These are phyloP conservation scores for Agonum fuliginosum DNA, from an alignment of 2,888 invertebrate species.

Conservation along the genomic window DNA sequence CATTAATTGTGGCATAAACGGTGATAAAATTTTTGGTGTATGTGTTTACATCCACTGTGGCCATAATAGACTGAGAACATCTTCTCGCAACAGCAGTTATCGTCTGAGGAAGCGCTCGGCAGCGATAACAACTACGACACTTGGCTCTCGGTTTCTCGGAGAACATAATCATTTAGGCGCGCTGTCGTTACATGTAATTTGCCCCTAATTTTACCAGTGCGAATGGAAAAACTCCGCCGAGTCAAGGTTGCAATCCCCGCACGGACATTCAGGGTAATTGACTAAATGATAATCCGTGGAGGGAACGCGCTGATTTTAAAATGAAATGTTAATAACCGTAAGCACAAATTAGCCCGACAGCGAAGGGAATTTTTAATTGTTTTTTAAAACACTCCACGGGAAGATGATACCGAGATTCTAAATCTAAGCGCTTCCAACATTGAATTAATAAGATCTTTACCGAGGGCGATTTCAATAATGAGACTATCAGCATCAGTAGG, in stretches of 20 bases:
- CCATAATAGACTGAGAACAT: conserved; percentile 3
- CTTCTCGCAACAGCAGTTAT: conserved; percentile 6
- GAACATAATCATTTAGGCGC: conserved; percentile 43
- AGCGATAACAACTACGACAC: neutral
- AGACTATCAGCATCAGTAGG: too few species aligned
- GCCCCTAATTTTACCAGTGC: conserved; percentile 44
- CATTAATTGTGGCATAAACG: conserved; percentile 3
- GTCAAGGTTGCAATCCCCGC: neutral
- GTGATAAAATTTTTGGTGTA: conserved; percentile 11
- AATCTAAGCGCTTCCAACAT: neutral
- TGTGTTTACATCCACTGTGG: neutral
- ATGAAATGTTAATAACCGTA: conserved; percentile 25
- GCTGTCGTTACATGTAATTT: conserved; percentile 40
- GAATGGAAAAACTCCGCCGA: conserved; percentile 25
- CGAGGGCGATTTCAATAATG: too few species aligned
- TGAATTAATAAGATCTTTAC: too few species aligned
- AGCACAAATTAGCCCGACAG: neutral
- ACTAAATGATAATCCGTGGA: conserved; percentile 17
- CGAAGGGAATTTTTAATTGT: conserved; percentile 31
- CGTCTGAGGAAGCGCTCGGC: neutral
- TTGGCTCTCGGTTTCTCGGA: conserved; percentile 4
- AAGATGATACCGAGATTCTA: neutral
- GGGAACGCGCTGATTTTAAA: conserved; percentile 13
- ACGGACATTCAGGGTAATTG: conserved; percentile 11
- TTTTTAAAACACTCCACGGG: conserved; percentile 1